Conservation (phyloP, 2,113 vertebrate species). For the Asarcornis scutulata region DNA sequence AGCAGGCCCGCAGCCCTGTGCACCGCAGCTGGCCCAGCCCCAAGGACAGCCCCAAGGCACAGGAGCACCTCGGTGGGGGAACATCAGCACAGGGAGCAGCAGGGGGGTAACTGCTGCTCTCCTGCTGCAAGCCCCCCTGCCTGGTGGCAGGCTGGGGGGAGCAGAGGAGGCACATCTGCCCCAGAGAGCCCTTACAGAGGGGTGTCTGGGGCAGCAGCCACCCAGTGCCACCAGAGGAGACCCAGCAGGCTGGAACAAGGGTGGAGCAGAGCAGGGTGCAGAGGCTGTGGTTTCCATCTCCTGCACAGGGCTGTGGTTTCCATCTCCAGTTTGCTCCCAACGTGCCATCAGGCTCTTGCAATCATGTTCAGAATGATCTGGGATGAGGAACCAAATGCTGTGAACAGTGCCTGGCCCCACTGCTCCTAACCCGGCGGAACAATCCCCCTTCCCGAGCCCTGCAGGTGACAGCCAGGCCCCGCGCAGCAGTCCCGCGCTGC, state of each 20-base stretch:
- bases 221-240: neutral
- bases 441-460: neutral
- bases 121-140: fast-evolving
- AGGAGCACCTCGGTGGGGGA: neutral
- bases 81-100: fast-evolving
- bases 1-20: neutral
- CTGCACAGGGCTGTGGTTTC: neutral
- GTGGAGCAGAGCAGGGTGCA: neutral
- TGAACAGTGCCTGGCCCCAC: neutral
- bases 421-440: neutral
- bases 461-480: neutral
- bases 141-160: neutral
- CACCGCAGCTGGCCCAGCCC: fast-evolving
- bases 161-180: neutral
- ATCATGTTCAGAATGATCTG: conserved; percentile 76
- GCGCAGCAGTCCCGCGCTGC: fast-evolving
- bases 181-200: neutral
- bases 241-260: fast-evolving
- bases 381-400: neutral
- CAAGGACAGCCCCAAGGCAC: neutral
- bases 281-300: neutral
- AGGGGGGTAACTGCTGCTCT: too few relatives aligned
- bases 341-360: conserved; percentile 17
- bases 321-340: neutral
- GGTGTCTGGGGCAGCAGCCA: fast-evolving